phyloP scores from a whole-genome alignment of 2,797 vertebrate genomes.

The Periparus ater region DNA sequence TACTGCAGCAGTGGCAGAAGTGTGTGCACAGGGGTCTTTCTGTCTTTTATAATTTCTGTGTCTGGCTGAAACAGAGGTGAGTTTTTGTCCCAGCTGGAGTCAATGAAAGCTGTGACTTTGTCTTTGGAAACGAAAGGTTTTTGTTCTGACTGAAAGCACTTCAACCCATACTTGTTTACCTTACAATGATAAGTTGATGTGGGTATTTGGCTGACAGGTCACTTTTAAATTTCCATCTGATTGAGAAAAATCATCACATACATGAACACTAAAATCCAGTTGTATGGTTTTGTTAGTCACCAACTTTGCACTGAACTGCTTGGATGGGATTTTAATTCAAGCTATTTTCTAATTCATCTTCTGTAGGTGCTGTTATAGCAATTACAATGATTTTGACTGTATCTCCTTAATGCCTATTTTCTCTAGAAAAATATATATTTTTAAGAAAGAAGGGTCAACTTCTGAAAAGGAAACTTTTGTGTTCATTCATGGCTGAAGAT shows the following conservation, averaged over 20 bases:
- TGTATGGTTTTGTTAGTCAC: not conserved
- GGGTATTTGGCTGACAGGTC: not conserved
- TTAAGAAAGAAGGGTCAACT: not conserved
- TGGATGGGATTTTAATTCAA: not conserved
- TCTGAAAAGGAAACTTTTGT: not conserved
- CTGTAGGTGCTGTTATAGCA: not conserved
- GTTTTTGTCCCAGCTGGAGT: not conserved
- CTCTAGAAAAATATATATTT: not conserved
- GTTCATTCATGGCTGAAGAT: not conserved
- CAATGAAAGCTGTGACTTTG: not conserved
- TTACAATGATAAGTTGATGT: not conserved
- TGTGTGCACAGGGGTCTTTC: fast-evolving
- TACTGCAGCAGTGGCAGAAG: not conserved
- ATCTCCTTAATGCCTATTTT: not conserved
- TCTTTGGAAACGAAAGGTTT: not conserved
- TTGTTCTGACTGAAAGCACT: not conserved
- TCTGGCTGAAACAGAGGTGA: not conserved
- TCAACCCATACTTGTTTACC: not conserved
- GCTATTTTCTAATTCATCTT: not conserved
- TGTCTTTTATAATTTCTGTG: not conserved
- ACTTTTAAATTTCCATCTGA: not conserved
- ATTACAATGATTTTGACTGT: not conserved
- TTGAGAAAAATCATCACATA: not conserved
- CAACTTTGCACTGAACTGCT: not conserved
- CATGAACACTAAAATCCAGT: not conserved